phyloP scores from a whole-genome alignment of 2,888 invertebrate species.

The Amblyjoppa fuscipennis region DNA sequence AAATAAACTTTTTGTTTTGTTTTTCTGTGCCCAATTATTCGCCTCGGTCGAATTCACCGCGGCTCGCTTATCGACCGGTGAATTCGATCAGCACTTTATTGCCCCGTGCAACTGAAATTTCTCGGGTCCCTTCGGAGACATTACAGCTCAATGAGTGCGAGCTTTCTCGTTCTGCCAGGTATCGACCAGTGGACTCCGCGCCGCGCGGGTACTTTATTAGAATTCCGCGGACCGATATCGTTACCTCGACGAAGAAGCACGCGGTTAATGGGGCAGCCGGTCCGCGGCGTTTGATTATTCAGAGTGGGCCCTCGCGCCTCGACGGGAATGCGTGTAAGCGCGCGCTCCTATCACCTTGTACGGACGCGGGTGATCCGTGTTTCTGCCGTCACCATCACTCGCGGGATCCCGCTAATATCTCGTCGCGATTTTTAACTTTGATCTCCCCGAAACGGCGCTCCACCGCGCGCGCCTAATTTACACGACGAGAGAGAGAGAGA shows the following conservation, averaged over 20 bases:
- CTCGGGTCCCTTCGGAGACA: conserved; percentile 1
- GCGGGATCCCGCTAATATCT: conserved; percentile 39
- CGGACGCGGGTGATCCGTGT: conserved; percentile 33
- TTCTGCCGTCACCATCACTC: conserved; percentile 14
- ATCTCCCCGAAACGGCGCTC: not conserved
- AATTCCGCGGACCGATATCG: conserved; percentile 55
- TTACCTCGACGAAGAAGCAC: conserved; percentile 42
- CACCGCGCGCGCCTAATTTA: not conserved
- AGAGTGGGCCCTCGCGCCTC: conserved; percentile 13
- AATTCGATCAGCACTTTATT: not conserved
- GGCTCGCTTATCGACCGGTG: not conserved
- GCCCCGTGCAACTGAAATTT: not conserved
- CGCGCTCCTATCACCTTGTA: conserved; percentile 30
- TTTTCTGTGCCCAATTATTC: too few species aligned
- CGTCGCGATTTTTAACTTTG: conserved; percentile 35
- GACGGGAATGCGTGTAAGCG: conserved; percentile 30
- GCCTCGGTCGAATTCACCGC: not conserved
- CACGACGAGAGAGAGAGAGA: not conserved
- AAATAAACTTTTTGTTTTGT: too few species aligned
- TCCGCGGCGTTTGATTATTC: conserved; percentile 34
- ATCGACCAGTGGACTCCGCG: not conserved
- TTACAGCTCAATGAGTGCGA: conserved; percentile 49
- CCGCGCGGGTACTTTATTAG: conserved; percentile 55
- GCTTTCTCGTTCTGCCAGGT: conserved; percentile 15
- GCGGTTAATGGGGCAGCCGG: conserved; percentile 8